A percentile compares a stretch with the other conserved stretches of the same genome.
Conservation (phyloP, 2,797 vertebrate species). For the Arrhamphus sclerolepis region DNA sequence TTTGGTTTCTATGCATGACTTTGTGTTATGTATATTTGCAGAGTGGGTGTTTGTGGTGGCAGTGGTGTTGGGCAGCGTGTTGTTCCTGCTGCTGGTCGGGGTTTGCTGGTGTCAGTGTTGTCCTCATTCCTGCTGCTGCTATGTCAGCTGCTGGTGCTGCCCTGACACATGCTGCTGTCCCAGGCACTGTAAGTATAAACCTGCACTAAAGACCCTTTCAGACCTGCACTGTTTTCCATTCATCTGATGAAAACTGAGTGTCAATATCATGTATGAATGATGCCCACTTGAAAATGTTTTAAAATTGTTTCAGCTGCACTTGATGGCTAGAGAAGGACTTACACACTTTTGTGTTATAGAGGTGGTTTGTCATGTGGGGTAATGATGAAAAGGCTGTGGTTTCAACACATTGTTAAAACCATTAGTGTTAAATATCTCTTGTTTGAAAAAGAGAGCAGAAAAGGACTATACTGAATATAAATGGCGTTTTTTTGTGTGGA, state of each 20-base stretch:
- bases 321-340: too few relatives aligned
- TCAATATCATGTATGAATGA: too few relatives aligned
- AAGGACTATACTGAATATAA: neutral
- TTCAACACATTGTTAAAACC: too few relatives aligned
- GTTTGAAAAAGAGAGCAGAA: neutral
- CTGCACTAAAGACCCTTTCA: neutral
- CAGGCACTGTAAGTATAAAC: slow-evolving; percentile 88
- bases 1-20: slow-evolving; percentile 3
- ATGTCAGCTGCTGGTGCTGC: slow-evolving; percentile 94
- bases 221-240: neutral
- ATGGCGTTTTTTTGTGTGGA: neutral
- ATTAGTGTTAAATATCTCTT: neutral
- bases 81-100: slow-evolving; percentile 91
- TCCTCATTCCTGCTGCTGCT: slow-evolving; percentile 97
- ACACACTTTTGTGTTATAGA: too few relatives aligned
- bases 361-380: too few relatives aligned
- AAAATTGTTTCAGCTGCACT: too few relatives aligned
- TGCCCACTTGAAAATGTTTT: too few relatives aligned
- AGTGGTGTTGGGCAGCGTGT: slow-evolving; percentile 87
- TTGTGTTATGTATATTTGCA: slow-evolving; percentile 73
- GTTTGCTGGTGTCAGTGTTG: slow-evolving; percentile 99
- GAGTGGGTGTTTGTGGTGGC: slow-evolving; percentile 96
- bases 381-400: too few relatives aligned
- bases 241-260: too few relatives aligned
- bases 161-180: slow-evolving; percentile 98